Conservation (phyloP, 2,888 invertebrate genomes). For the Beris chalybata region DNA sequence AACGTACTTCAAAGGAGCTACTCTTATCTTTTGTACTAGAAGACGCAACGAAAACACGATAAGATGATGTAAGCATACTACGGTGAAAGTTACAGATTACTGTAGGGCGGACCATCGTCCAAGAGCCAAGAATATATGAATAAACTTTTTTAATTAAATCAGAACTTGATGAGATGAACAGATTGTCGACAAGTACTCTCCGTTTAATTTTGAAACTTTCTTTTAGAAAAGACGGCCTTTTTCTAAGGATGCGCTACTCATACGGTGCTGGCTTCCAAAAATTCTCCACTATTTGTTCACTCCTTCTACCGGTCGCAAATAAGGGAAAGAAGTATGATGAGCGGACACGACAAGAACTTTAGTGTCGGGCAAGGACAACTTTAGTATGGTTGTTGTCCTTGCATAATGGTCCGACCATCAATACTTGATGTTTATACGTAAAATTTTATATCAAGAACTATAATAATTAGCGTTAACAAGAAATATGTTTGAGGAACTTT, state of each 20-base stretch:
- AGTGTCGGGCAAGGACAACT: no score
- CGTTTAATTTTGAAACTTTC: conserved; percentile 22
- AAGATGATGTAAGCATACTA: not conserved
- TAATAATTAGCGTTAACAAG: not conserved
- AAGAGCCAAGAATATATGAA: conserved; percentile 17
- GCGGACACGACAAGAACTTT: no score
- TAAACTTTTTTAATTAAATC: conserved; percentile 39
- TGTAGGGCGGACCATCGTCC: not conserved
- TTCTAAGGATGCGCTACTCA: not conserved
- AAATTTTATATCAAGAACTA: not conserved
- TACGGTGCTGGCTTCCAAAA: conserved; percentile 6
- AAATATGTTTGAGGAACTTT: not conserved
- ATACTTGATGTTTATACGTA: no score
- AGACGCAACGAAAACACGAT: conserved; percentile 16
- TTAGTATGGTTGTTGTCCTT: no score
- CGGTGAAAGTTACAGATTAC: no score
- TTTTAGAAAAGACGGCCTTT: not conserved
- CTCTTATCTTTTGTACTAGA: no score
- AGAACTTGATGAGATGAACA: conserved; percentile 36
- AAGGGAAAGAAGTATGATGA: no score
- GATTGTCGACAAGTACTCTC: conserved; percentile 30
- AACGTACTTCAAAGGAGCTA: no score
- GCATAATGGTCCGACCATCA: no score
- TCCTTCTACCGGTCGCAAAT: no score
- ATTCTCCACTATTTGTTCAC: no score